phyloP scores from a whole-genome alignment of 2,888 invertebrate genomes.

The Sarcophaga variegata region DNA sequence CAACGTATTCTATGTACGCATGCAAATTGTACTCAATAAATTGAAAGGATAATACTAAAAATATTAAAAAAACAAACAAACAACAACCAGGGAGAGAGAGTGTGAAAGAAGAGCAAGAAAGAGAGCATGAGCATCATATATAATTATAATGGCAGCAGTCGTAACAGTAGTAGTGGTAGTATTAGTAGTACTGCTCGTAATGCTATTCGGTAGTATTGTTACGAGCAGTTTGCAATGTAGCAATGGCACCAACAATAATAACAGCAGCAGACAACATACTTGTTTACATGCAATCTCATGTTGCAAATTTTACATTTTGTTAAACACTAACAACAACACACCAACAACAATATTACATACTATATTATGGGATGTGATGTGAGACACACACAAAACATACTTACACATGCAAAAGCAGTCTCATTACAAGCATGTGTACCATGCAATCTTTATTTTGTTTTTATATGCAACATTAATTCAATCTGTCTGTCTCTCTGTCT shows the following conservation, averaged over 20 bases:
- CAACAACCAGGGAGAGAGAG: background rate
- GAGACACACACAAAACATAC: background rate
- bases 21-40: background rate
- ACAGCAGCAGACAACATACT: constrained; percentile 55
- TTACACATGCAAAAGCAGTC: constrained; percentile 4
- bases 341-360: constrained; percentile 12
- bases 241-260: constrained; percentile 38
- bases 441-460: constrained; percentile 6
- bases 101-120: no score
- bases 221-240: constrained; percentile 25
- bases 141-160: background rate
- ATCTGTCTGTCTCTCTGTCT: background rate
- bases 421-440: background rate
- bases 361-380: no score
- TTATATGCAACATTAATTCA: constrained; percentile 27
- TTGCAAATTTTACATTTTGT: constrained; percentile 59
- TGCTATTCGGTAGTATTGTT: background rate
- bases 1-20: background rate
- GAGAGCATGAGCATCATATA: background rate
- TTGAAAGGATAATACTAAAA: constrained; percentile 4
- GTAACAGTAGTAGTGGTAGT: background rate
- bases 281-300: constrained; percentile 67
- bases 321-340: constrained; percentile 59
- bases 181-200: background rate
- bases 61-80: background rate